Evolutionary conservation across 2,797 vertebrate species (phyloP).

Genomic region (Lepilemur septentrionalis): DNA sequence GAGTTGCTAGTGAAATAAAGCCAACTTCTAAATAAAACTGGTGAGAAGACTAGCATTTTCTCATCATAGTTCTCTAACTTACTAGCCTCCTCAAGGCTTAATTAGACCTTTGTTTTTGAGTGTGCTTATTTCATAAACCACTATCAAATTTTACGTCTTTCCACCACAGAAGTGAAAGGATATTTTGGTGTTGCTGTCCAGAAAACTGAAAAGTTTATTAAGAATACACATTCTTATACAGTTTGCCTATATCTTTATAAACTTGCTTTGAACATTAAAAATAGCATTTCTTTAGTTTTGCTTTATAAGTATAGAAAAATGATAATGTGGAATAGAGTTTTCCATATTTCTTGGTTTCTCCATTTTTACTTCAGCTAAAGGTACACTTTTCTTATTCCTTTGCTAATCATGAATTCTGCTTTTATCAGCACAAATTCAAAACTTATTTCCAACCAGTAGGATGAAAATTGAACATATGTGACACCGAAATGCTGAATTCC

Average conservation of each 20-base stretch:
- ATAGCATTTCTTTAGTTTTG: constrained; percentile 1
- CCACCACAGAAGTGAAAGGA: background rate
- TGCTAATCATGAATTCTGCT: constrained; percentile 63
- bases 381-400: background rate
- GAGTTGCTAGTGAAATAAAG: background rate
- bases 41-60: background rate
- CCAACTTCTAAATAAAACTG: background rate
- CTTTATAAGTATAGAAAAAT: background rate
- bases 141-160: background rate
- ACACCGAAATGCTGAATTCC: constrained; percentile 74
- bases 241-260: background rate
- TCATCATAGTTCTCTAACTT: background rate
- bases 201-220: background rate
- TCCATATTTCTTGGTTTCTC: background rate
- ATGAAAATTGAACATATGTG: constrained; percentile 77
- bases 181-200: background rate
- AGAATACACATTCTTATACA: background rate
- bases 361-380: constrained; percentile 20
- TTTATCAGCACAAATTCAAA: constrained; percentile 71
- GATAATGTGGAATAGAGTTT: background rate
- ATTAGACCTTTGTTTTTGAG: background rate
- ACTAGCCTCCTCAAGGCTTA: background rate
- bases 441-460: constrained; percentile 69
- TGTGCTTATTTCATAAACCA: background rate
- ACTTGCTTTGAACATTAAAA: constrained; percentile 1